Evolutionary conservation across 64 coral and sea anemone genomes (phyloP).

Genomic region (Stylophora pistillata): DNA sequence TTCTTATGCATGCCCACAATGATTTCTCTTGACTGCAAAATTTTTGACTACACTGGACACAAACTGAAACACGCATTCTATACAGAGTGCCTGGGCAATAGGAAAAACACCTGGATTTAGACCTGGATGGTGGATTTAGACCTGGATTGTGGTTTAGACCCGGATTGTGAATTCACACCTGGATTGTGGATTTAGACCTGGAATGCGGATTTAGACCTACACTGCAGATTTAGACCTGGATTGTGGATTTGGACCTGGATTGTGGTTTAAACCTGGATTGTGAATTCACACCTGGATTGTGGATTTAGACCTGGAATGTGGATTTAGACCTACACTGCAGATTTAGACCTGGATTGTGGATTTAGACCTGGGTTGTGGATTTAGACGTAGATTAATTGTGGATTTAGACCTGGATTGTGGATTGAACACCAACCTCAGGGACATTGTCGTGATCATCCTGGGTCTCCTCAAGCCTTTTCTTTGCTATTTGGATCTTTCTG

Average conservation of each 20-base stretch:
- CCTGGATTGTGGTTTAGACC: too few species aligned
- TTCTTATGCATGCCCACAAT: too few species aligned
- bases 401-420: not conserved
- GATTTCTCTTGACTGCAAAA: too few species aligned
- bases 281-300: not conserved
- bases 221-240: not conserved
- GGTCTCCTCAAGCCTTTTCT: constrained; percentile 94
- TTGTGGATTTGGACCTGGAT: too few species aligned
- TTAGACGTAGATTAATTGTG: too few species aligned
- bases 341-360: not conserved
- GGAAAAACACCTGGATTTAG: too few species aligned
- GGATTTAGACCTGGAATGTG: not conserved
- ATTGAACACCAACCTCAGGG: constrained; percentile 66
- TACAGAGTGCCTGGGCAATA: too few species aligned
- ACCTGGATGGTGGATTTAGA: not conserved
- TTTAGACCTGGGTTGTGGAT: not conserved
- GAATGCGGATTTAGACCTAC: too few species aligned
- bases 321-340: too few species aligned
- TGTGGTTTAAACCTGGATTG: not conserved
- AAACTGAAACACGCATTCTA: too few species aligned
- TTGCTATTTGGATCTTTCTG: constrained; percentile 93
- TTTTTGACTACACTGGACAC: too few species aligned
- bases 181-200: not conserved
- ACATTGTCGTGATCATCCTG: constrained; percentile 88
- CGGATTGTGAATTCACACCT: not conserved